These are phyloP conservation scores for Zapus hudsonius DNA, from an alignment of 2,113 vertebrate species.

Conservation along the genomic window DNA sequence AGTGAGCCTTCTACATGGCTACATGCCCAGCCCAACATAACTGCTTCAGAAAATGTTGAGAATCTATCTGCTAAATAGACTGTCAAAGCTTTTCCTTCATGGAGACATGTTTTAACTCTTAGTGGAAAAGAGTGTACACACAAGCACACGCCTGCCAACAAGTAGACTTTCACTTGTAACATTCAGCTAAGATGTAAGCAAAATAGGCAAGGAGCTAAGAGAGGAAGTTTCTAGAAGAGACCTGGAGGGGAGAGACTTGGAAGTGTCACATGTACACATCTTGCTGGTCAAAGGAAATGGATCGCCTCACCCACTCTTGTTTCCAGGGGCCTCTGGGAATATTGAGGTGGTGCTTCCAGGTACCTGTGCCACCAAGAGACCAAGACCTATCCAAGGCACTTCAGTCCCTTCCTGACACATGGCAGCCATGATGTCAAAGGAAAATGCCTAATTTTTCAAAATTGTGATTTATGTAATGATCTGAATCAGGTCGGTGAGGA, in stretches of 20 bases:
- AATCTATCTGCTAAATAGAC: neutral
- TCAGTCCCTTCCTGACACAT: neutral
- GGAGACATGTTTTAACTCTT: neutral
- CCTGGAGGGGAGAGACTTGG: fast-evolving
- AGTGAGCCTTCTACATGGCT: neutral
- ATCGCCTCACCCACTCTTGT: fast-evolving
- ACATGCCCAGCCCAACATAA: neutral
- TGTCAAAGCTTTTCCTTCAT: neutral
- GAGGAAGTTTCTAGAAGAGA: neutral
- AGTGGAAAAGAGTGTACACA: neutral
- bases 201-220: neutral
- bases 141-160: fast-evolving
- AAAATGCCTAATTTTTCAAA: neutral
- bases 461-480: neutral
- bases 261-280: fast-evolving
- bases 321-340: neutral
- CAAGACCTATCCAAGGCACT: too few relatives aligned
- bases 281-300: neutral
- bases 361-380: neutral
- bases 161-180: neutral
- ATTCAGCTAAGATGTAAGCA: neutral
- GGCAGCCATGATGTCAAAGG: neutral
- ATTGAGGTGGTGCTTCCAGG: neutral
- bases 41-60: neutral
- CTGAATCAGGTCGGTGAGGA: neutral